These are phyloP conservation scores for Chelonus insularis DNA, from an alignment of 1,140 invertebrate species.

Conservation along the genomic window DNA sequence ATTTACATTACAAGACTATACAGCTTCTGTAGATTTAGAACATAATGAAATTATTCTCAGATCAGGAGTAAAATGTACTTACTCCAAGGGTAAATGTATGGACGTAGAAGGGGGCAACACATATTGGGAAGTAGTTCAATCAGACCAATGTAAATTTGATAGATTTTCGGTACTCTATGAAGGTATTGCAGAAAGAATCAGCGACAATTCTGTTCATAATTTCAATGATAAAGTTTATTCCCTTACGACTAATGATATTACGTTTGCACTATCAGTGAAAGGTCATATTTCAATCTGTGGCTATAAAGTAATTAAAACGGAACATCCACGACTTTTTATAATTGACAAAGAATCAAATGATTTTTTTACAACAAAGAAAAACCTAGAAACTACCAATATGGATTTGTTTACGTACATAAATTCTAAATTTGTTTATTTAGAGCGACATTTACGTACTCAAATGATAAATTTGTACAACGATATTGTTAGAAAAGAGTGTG, in stretches of 20 bases:
- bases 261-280: constrained; percentile 13
- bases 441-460: constrained; percentile 23
- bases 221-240: constrained; percentile 3
- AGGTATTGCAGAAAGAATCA: neutral
- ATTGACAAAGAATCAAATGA: neutral
- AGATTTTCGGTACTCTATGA: constrained; percentile 4
- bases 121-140: constrained; percentile 8
- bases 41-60: constrained; percentile 14
- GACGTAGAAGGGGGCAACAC: constrained; percentile 17
- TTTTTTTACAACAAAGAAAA: neutral
- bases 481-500: constrained; percentile 17
- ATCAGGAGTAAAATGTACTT: constrained; percentile 5
- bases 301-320: constrained; percentile 12
- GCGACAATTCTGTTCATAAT: neutral
- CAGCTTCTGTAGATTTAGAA: constrained; percentile 12
- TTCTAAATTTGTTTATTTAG: constrained; percentile 27
- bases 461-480: constrained; percentile 18
- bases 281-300: neutral
- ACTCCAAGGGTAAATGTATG: constrained; percentile 16
- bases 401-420: constrained; percentile 18
- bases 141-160: constrained; percentile 9
- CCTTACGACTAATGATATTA: constrained; percentile 1
- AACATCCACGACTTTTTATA: neutral
- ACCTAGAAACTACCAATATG: neutral
- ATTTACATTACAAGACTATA: constrained; percentile 17